These are phyloP conservation scores for Oryzias sinensis DNA, from an alignment of 2,797 vertebrate genomes.

Conservation along the genomic window DNA sequence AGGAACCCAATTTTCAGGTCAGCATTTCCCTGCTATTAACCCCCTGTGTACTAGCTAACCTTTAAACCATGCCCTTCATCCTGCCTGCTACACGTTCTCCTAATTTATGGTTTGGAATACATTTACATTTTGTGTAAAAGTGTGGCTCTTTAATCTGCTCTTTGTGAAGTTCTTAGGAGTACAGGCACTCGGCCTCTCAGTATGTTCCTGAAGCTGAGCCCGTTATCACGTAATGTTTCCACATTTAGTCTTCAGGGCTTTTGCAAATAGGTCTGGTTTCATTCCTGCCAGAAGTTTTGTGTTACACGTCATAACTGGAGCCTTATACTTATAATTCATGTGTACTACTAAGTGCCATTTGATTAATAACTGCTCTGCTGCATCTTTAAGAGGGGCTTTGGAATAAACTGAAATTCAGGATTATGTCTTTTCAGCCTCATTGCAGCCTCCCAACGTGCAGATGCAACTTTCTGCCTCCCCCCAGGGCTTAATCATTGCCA, in stretches of 20 bases:
- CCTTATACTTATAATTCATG: conserved; percentile 1
- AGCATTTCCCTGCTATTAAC: neutral
- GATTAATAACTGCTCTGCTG: neutral
- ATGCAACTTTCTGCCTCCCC: conserved; percentile 39
- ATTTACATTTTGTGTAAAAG: conserved; percentile 26
- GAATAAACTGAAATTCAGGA: neutral
- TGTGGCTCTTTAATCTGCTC: conserved; percentile 15
- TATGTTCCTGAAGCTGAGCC: conserved; percentile 23
- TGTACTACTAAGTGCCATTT: neutral
- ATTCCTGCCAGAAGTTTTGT: conserved; percentile 12
- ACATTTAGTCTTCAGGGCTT: conserved; percentile 25
- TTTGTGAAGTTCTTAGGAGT: conserved; percentile 26
- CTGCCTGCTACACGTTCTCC: neutral
- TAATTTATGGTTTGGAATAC: conserved; percentile 14
- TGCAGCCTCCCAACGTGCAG: conserved; percentile 33
- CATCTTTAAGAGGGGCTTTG: neutral
- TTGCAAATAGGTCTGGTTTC: neutral
- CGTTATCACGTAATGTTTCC: conserved; percentile 33
- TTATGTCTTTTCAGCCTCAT: conserved; percentile 31
- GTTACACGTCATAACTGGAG: conserved; percentile 2
- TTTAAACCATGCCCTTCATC: neutral
- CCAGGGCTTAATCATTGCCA: conserved; percentile 46
- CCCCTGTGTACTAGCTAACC: conserved; percentile 4
- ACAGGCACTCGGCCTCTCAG: conserved; percentile 20
- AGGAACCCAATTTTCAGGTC: conserved; percentile 17